These are phyloP conservation scores for Pristionchus pacificus DNA, from an alignment of 1,140 invertebrate species.

Conservation along the genomic window DNA sequence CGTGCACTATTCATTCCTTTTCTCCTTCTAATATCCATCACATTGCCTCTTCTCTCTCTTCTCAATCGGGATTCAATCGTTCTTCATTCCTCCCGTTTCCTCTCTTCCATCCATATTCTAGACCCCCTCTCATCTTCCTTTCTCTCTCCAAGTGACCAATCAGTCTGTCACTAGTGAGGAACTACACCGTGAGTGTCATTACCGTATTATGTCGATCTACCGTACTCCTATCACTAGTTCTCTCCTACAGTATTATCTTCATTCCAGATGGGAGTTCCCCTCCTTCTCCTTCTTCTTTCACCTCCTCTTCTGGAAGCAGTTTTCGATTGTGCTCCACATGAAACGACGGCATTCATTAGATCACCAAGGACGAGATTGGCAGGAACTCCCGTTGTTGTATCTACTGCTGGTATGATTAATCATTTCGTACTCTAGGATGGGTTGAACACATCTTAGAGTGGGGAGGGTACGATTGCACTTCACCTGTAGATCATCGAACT, in stretches of 20 bases:
- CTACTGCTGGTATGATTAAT: constrained; percentile 43
- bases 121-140: neutral
- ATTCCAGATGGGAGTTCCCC: neutral
- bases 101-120: neutral
- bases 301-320: constrained; percentile 25
- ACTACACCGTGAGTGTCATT: too few species aligned
- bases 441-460: neutral
- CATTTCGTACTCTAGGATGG: neutral
- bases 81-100: neutral
- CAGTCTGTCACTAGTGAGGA: too few species aligned
- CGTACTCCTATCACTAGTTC: neutral
- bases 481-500: neutral
- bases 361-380: constrained; percentile 53
- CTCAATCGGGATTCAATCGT: neutral
- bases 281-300: neutral
- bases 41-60: neutral
- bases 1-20: neutral
- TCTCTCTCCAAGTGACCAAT: neutral
- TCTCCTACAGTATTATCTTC: neutral
- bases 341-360: constrained; percentile 55
- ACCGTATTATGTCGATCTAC: neutral
- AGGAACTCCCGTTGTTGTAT: constrained; percentile 54
- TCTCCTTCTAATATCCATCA: neutral
- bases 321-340: constrained; percentile 50
- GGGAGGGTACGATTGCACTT: neutral